A percentile compares a stretch with the other conserved stretches of the same genome.
Evolutionary conservation across 2,113 vertebrate species (phyloP).

Genomic region (Zeus faber): DNA sequence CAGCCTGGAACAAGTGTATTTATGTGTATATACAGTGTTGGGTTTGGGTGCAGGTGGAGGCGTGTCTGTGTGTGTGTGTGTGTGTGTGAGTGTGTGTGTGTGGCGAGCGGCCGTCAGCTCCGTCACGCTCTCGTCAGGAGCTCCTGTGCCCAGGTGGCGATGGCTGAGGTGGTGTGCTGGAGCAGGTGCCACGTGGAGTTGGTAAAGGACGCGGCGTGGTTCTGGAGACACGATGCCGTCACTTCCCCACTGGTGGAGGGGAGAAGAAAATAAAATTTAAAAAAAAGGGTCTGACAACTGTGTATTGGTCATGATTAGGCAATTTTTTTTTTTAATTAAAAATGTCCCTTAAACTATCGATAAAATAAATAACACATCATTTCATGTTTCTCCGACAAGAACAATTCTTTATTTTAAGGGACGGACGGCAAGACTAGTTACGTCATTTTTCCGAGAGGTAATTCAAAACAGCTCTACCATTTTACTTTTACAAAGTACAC

Average conservation of each 20-base stretch:
- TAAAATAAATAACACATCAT: too few species aligned
- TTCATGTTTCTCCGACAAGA: too few species aligned
- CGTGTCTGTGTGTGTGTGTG: constrained; percentile 1
- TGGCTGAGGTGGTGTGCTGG: constrained; percentile 78
- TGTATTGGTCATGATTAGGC: too few species aligned
- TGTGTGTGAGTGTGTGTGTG: constrained; percentile 19
- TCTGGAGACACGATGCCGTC: constrained; percentile 80
- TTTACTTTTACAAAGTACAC: too few species aligned
- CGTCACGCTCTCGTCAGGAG: constrained; percentile 78
- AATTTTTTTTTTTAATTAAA: too few species aligned
- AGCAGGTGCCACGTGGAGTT: constrained; percentile 84
- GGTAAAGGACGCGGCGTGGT: constrained; percentile 78
- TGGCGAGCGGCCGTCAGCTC: constrained; percentile 6
- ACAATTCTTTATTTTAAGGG: too few species aligned
- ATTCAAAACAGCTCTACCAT: too few species aligned
- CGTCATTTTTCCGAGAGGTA: too few species aligned
- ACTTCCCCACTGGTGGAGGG: constrained; percentile 78
- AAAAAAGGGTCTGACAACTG: neutral
- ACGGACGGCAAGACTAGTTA: too few species aligned
- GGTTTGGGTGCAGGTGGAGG: neutral
- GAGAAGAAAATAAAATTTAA: neutral
- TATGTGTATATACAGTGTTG: constrained; percentile 21
- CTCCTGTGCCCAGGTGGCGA: constrained; percentile 85
- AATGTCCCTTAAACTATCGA: too few species aligned
- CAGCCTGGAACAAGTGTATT: neutral